Evolutionary conservation across 2,113 vertebrate species (phyloP).

Genomic region (Halichoerus grypus): DNA sequence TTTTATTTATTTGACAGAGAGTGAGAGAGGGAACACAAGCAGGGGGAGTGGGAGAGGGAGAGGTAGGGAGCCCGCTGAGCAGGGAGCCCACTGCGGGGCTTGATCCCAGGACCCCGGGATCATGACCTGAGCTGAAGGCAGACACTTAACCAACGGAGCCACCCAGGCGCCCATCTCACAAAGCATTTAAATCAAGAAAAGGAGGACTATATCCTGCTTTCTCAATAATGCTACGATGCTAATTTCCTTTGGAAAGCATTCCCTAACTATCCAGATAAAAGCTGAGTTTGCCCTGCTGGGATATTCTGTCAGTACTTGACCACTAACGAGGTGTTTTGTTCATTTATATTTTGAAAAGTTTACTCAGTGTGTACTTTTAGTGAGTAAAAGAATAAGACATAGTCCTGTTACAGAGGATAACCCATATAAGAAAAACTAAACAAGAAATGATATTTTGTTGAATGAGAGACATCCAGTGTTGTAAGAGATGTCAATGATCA

Average conservation of each 20-base stretch:
- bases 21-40: too few relatives aligned
- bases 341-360: background rate
- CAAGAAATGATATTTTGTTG: background rate
- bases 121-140: too few relatives aligned
- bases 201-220: background rate
- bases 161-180: background rate
- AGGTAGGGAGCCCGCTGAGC: too few relatives aligned
- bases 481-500: background rate
- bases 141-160: too few relatives aligned
- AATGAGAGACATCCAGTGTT: background rate
- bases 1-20: too few relatives aligned
- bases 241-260: background rate
- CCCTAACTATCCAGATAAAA: background rate
- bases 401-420: background rate
- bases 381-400: background rate
- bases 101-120: too few relatives aligned
- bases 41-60: too few relatives aligned
- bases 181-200: background rate
- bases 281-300: background rate
- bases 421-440: background rate
- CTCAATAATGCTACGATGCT: background rate
- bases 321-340: background rate
- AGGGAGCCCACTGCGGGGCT: too few relatives aligned
- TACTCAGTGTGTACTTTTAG: background rate
- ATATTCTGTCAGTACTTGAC: background rate